Evolutionary conservation across 2,888 invertebrate species (phyloP).

Genomic region (Agriotes lineatus): DNA sequence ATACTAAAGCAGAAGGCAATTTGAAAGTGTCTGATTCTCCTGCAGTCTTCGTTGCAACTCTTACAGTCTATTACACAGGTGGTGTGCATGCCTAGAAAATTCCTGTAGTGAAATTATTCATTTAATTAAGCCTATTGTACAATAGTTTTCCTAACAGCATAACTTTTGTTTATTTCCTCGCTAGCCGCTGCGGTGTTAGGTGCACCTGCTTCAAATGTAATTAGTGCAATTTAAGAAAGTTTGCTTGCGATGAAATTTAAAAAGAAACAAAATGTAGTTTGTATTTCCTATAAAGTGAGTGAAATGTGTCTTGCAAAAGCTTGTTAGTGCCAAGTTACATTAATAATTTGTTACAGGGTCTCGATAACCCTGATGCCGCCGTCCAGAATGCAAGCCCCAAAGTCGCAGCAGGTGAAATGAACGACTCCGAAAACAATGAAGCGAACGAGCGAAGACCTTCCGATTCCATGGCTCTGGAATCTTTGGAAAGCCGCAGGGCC

Average conservation of each 20-base stretch:
- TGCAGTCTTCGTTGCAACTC: conserved; percentile 11
- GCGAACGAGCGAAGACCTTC: conserved; percentile 20
- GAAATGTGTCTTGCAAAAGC: background rate
- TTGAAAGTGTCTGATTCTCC: conserved; percentile 29
- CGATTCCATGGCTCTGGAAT: conserved; percentile 46
- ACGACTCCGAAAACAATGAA: conserved; percentile 47
- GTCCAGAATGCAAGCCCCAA: conserved; percentile 41
- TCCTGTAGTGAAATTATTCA: conserved; percentile 26
- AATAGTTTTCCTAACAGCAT: conserved; percentile 2
- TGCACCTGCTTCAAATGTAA: background rate
- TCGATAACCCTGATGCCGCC: conserved; percentile 51
- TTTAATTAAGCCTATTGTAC: conserved; percentile 11
- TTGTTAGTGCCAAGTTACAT: conserved; percentile 7
- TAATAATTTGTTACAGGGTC: conserved; percentile 51
- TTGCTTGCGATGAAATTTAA: conserved; percentile 50
- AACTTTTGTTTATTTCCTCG: conserved; percentile 21
- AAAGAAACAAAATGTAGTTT: conserved; percentile 56
- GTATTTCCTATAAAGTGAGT: conserved; percentile 61
- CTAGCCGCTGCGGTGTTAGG: background rate
- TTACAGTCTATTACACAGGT: conserved; percentile 23
- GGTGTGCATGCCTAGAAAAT: conserved; percentile 24
- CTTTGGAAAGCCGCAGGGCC: conserved; percentile 71
- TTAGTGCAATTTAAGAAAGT: background rate
- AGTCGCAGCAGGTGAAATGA: conserved; percentile 29
- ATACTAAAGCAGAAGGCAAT: conserved; percentile 48